Evolutionary conservation across 92 coral and sea anemone genomes (phyloP).

Genomic region (Phenganax subtilis): DNA sequence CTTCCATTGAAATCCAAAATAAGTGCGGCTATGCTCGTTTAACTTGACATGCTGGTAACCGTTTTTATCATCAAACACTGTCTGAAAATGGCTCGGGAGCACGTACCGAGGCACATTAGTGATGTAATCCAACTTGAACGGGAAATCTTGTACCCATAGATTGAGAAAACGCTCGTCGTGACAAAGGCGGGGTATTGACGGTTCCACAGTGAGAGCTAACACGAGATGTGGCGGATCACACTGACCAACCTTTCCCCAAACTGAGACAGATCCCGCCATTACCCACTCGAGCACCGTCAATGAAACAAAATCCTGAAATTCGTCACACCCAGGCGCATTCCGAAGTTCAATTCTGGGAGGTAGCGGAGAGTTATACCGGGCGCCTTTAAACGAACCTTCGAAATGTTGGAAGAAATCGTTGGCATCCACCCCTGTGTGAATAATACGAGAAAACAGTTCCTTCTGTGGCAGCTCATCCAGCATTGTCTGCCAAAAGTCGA

Average conservation of each 20-base stretch:
- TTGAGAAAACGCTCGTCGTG: slow-evolving; percentile 5
- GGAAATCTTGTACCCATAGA: slow-evolving; percentile 1
- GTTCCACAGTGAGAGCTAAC: slow-evolving; percentile 6
- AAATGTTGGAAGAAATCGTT: too few species aligned
- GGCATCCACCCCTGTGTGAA: not conserved
- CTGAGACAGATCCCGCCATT: not conserved
- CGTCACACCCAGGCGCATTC: not conserved
- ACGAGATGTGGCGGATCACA: slow-evolving; percentile 15
- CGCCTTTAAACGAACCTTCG: too few species aligned
- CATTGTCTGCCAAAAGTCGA: too few species aligned
- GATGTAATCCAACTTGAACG: slow-evolving; percentile 5
- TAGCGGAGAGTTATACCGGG: too few species aligned
- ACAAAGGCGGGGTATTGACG: slow-evolving; percentile 8
- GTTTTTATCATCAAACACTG: slow-evolving; percentile 6
- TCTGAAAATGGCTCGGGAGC: slow-evolving; percentile 1
- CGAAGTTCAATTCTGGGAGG: not conserved
- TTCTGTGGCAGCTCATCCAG: too few species aligned
- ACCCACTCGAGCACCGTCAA: not conserved
- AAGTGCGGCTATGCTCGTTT: not conserved
- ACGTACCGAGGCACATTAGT: not conserved
- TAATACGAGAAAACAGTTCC: not conserved
- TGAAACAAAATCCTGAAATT: not conserved
- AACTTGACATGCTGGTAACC: slow-evolving; percentile 9
- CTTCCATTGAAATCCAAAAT: not conserved
- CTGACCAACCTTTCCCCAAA: slow-evolving; percentile 14